Evolutionary conservation across 2,888 invertebrate genomes (phyloP), one percentile per base, ranked within the genome.

Genomic region (Torymus auratus): DNA sequence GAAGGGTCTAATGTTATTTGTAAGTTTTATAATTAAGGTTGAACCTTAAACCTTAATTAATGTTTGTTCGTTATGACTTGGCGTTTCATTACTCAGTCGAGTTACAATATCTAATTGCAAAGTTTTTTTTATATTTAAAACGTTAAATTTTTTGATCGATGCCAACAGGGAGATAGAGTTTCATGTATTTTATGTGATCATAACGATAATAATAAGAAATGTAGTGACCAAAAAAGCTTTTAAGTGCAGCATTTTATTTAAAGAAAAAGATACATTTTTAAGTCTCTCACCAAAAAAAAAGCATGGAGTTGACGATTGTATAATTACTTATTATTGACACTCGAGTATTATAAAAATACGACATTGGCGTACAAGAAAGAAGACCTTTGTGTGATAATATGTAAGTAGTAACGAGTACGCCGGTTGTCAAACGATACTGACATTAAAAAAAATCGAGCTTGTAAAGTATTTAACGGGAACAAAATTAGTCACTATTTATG

Each of bases 381-480:
- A 75, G 70, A 80, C 77, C 65, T 80, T 74, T 67, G 77, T 82
- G 82, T 82, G 82, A 82, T 80, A 89, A 88, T 89, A 88, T 86
- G 88, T 88, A 88, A 67, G 87, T 85, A 85, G 71, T 84, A 83
- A 85, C 80, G 71, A 82, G 83, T 83, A 81, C 73, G 79, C 83
- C 72, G 80, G 78, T 80, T 84, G 84, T 84, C 78, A 79, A 82
- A 81, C 55, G 15, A 76, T 72, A 69, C 78, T 82, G 78, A 78
- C 75, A 78, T 78, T 52, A 41, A 15, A 80, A 80, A 76, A 77
- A 80, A 82, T 82, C 77, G 82, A 85, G 84, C 81, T 86, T 85
- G 84, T 87, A 84, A 86, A 88, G 84, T 89, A 89, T 89, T 89
- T 88, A 88, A 88, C 84, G 85, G 86, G 85, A 86, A 87, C 84